Evolutionary conservation across 1,140 invertebrate genomes (phyloP).

Genomic region (Zaprionus kolodkinae): DNA sequence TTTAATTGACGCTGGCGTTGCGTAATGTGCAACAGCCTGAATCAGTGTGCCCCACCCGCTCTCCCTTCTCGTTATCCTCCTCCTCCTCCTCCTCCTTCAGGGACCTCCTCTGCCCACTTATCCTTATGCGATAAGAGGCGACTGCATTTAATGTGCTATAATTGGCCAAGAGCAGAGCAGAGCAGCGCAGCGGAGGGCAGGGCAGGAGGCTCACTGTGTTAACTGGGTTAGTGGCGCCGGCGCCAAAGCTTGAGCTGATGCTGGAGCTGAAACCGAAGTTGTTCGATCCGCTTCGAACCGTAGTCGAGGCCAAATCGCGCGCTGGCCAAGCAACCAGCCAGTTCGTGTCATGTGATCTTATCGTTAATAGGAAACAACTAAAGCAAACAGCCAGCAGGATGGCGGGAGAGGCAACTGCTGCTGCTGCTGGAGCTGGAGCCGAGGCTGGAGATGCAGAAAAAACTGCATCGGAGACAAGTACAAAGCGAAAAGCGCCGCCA

Average conservation of each 20-base stretch:
- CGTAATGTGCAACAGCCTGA: constrained; percentile 58
- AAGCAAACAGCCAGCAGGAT: constrained; percentile 47
- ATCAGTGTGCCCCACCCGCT: constrained; percentile 18
- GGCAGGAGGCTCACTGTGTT: constrained; percentile 25
- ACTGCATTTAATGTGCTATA: constrained; percentile 74
- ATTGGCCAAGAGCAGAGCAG: constrained; percentile 56
- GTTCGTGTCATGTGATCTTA: constrained; percentile 83
- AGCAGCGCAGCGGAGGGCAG: constrained; percentile 37
- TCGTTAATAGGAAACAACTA: constrained; percentile 82
- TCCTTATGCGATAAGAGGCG: constrained; percentile 63
- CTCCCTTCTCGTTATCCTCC: constrained; percentile 25
- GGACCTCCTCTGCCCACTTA: constrained; percentile 2
- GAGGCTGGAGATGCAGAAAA: constrained; percentile 2
- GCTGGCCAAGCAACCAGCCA: constrained; percentile 50
- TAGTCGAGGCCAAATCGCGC: constrained; percentile 69
- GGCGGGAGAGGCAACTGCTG: no score
- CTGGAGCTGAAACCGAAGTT: constrained; percentile 6
- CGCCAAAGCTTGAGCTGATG: constrained; percentile 53
- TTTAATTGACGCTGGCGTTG: constrained; percentile 81
- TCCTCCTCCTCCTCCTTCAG: not conserved
- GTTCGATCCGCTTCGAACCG: constrained; percentile 21
- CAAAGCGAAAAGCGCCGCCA: constrained; percentile 71
- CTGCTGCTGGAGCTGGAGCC: not conserved
- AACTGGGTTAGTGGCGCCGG: constrained; percentile 81
- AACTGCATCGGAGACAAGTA: constrained; percentile 64